Conservation (phyloP, 1,140 invertebrate genomes). For the Octopus sinensis region DNA sequence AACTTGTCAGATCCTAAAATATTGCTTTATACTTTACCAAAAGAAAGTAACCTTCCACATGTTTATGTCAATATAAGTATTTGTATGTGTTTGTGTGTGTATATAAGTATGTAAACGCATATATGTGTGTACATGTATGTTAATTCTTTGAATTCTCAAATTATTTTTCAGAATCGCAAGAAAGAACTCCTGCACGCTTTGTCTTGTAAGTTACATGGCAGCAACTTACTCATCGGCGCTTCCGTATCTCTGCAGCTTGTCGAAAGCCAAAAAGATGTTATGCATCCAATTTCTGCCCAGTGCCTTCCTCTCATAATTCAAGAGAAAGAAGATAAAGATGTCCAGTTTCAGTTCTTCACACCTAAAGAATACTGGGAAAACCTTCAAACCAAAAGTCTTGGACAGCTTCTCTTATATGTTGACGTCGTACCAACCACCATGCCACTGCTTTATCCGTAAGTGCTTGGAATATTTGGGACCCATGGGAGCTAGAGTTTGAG, state of each 20-base stretch:
- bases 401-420: conserved; percentile 78
- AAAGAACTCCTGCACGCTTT: conserved; percentile 64
- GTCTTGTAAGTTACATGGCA: conserved; percentile 57
- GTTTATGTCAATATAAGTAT: too few relatives aligned
- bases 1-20: too few relatives aligned
- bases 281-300: conserved; percentile 15
- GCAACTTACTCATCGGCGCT: conserved; percentile 62
- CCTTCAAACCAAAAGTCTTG: conserved; percentile 72
- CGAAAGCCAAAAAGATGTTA: conserved; percentile 9
- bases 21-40: too few relatives aligned
- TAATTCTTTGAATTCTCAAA: too few relatives aligned
- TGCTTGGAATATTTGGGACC: neutral
- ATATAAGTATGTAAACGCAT: too few relatives aligned
- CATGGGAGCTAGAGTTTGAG: too few relatives aligned
- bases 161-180: conserved; percentile 61
- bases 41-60: too few relatives aligned
- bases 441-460: conserved; percentile 65
- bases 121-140: too few relatives aligned
- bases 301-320: conserved; percentile 32
- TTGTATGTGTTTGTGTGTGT: too few relatives aligned
- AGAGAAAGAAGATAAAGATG: conserved; percentile 16
- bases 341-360: conserved; percentile 71
- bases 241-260: conserved; percentile 66
- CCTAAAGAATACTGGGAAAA: conserved; percentile 62
- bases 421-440: conserved; percentile 78